Percentiles rank a stretch among this genome's conserved stretches.
These are phyloP conservation scores for Scelioninae gen. 1 DNA, from an alignment of 2,888 invertebrate genomes.

Conservation along the genomic window DNA sequence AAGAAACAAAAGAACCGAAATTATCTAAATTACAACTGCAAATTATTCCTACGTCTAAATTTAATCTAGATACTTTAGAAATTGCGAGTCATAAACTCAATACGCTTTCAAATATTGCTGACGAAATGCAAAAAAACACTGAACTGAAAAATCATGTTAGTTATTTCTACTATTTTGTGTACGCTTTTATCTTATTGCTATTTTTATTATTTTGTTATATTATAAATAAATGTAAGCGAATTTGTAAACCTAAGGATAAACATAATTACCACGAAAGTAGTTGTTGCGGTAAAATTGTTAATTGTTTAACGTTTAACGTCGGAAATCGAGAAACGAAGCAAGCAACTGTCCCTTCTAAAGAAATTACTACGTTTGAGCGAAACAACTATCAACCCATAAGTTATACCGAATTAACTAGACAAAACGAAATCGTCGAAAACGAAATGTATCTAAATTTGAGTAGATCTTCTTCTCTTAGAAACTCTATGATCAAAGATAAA, in stretches of 20 bases:
- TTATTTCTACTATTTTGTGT: background rate
- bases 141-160: background rate
- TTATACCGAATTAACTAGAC: too few relatives aligned
- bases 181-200: background rate
- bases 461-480: background rate
- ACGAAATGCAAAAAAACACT: background rate
- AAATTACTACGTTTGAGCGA: too few relatives aligned
- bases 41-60: background rate
- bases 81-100: conserved; percentile 10
- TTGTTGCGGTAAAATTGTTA: background rate
- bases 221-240: background rate
- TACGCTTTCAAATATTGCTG: background rate
- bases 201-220: background rate
- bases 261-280: background rate
- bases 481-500: conserved; percentile 3
- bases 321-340: too few relatives aligned
- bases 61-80: conserved; percentile 13
- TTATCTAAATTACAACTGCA: background rate
- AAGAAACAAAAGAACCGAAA: background rate
- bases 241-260: background rate
- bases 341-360: too few relatives aligned
- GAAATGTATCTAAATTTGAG: too few relatives aligned
- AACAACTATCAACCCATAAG: too few relatives aligned
- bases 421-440: too few relatives aligned
- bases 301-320: conserved; percentile 9